phyloP scores from a whole-genome alignment of 2,797 vertebrate genomes.

The Danio kyathit region DNA sequence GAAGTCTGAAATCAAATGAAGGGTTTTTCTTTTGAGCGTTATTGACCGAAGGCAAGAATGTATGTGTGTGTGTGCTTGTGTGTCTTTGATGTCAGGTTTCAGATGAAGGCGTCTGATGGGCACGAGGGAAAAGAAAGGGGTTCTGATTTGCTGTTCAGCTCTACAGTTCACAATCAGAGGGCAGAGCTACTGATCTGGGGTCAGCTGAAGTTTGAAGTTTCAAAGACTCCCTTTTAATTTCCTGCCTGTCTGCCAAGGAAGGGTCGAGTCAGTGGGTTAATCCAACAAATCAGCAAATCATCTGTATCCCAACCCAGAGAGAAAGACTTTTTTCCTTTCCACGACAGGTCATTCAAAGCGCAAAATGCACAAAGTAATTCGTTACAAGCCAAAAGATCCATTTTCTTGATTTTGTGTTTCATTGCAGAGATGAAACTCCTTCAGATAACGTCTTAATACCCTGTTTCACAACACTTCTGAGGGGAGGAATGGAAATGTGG shows the following conservation, averaged over 20 bases:
- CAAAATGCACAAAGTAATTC: conserved; percentile 32
- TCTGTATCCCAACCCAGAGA: conserved; percentile 16
- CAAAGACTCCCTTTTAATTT: conserved; percentile 50
- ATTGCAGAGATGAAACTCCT: conserved; percentile 54
- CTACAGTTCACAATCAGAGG: conserved; percentile 7
- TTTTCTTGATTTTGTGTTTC: conserved; percentile 51
- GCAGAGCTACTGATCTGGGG: conserved; percentile 20
- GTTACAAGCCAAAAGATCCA: conserved; percentile 27
- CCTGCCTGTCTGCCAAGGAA: conserved; percentile 30
- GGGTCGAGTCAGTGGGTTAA: conserved; percentile 31
- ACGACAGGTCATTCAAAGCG: conserved; percentile 7
- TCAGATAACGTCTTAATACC: conserved; percentile 59
- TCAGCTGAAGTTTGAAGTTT: conserved; percentile 40
- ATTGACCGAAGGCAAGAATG: conserved; percentile 7
- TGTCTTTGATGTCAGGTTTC: not conserved
- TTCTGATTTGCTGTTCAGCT: conserved; percentile 13
- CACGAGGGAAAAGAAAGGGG: conserved; percentile 22
- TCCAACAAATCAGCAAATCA: conserved; percentile 27
- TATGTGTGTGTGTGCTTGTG: conserved; percentile 10
- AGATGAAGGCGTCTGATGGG: conserved; percentile 42
- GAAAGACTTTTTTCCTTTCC: conserved; percentile 12
- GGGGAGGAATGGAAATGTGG: conserved; percentile 54
- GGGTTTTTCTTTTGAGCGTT: not conserved
- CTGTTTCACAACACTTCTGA: conserved; percentile 57
- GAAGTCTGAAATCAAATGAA: not conserved